Conservation (phyloP, 2,797 vertebrate species). For the Jordanella pulchra region DNA sequence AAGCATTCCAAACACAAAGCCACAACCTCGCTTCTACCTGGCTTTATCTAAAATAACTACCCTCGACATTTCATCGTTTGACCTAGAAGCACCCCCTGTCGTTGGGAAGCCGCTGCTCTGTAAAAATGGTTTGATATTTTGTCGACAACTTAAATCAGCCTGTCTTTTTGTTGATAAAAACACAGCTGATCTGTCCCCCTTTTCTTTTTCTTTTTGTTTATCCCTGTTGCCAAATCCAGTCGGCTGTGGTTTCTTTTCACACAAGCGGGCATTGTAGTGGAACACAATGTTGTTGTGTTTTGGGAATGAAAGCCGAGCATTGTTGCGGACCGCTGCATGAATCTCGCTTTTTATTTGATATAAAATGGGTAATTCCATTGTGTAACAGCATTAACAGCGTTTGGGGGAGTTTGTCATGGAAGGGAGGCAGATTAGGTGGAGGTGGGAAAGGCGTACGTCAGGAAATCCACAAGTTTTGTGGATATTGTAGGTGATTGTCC, state of each 20-base stretch:
- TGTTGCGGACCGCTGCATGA: constrained; percentile 62
- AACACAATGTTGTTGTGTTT: constrained; percentile 75
- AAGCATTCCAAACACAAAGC: constrained; percentile 31
- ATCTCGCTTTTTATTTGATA: constrained; percentile 71
- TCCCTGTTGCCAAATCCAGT: constrained; percentile 35
- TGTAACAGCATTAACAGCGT: constrained; percentile 70
- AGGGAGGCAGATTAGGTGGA: constrained; percentile 33
- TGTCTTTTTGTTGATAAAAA: constrained; percentile 59
- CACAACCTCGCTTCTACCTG: constrained; percentile 64
- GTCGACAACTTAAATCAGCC: constrained; percentile 66
- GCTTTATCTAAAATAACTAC: constrained; percentile 54
- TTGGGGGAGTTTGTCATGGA: constrained; percentile 62
- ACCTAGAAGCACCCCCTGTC: constrained; percentile 14
- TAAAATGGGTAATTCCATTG: constrained; percentile 75
- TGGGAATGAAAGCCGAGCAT: constrained; percentile 64
- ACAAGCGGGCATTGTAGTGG: constrained; percentile 64
- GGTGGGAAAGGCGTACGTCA: constrained; percentile 7
- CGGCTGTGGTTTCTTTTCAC: constrained; percentile 50
- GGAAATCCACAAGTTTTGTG: constrained; percentile 62
- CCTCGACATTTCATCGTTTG: constrained; percentile 16
- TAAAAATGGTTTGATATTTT: constrained; percentile 70
- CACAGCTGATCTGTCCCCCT: constrained; percentile 44
- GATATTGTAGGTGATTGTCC: constrained; percentile 62
- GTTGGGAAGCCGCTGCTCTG: constrained; percentile 22
- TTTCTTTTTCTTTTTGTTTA: constrained; percentile 8